Evolutionary conservation across 2,888 invertebrate genomes (phyloP).

Genomic region (Synergus umbraculus): DNA sequence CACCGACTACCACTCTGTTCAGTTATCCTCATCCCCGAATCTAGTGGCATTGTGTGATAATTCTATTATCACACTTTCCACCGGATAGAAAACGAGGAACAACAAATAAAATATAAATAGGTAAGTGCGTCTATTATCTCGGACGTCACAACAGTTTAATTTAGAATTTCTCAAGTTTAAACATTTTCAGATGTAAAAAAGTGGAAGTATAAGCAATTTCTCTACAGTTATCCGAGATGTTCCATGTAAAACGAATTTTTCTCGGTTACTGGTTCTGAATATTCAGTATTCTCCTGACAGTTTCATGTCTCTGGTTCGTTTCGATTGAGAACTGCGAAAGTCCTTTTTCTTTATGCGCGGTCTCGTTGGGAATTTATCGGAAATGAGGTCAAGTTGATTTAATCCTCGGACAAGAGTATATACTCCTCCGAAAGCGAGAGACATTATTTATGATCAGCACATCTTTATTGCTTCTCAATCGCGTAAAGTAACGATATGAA

Average conservation of each 20-base stretch:
- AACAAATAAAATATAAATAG: too few relatives aligned
- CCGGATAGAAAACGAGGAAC: too few relatives aligned
- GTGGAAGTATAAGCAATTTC: not conserved
- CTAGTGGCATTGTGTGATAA: too few relatives aligned
- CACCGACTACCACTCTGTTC: too few relatives aligned
- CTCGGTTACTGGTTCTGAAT: conserved; percentile 20
- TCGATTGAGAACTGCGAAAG: conserved; percentile 15
- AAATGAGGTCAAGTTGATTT: conserved; percentile 67
- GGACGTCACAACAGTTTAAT: too few relatives aligned
- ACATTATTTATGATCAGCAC: conserved; percentile 67
- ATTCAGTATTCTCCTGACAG: conserved; percentile 9
- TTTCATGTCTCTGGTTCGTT: conserved; percentile 18
- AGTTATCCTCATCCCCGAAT: too few relatives aligned
- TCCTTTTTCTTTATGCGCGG: not conserved
- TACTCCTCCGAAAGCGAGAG: conserved; percentile 51
- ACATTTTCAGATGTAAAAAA: not conserved
- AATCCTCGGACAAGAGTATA: conserved; percentile 54
- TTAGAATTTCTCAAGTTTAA: not conserved
- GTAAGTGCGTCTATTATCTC: too few relatives aligned
- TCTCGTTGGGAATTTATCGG: conserved; percentile 56
- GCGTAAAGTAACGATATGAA: conserved; percentile 32
- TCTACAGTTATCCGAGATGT: not conserved
- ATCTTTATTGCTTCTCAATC: conserved; percentile 58
- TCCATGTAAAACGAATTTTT: not conserved
- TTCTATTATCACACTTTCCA: too few relatives aligned